phyloP scores from a whole-genome alignment of 2,113 vertebrate species.

The Thalassarche chlororhynchos region DNA sequence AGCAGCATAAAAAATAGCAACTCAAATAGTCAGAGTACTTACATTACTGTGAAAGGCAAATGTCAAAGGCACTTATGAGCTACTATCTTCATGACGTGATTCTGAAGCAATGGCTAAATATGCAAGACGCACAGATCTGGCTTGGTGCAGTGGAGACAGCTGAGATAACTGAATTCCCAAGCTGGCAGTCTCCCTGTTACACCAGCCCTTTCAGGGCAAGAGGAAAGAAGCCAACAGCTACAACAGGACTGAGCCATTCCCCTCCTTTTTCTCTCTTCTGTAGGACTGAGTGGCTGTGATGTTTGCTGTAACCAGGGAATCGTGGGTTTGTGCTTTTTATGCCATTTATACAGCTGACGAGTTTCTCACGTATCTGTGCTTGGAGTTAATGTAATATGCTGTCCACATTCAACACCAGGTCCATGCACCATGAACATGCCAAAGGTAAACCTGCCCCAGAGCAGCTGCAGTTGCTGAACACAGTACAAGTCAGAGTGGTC shows the following conservation, averaged over 20 bases:
- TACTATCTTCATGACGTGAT: neutral
- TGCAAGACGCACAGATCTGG: neutral
- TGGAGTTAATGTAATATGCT: neutral
- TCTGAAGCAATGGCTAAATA: neutral
- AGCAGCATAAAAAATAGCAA: neutral
- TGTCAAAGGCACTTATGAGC: neutral
- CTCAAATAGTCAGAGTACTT: neutral
- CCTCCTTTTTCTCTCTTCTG: neutral
- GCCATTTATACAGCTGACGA: neutral
- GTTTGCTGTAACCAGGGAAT: neutral
- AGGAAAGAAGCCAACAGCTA: neutral
- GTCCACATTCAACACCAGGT: neutral
- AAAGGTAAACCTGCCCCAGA: neutral
- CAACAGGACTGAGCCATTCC: neutral
- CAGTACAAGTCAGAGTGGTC: neutral
- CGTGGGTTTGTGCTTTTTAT: neutral
- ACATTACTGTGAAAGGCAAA: neutral
- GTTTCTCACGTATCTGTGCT: neutral
- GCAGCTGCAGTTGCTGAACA: neutral
- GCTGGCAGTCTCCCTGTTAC: neutral
- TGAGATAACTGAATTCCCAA: neutral
- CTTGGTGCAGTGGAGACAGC: neutral
- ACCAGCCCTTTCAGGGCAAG: neutral
- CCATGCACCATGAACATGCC: rapidly evolving
- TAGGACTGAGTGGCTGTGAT: neutral